Conservation (phyloP, 2,797 vertebrate genomes). For the Mormyrus proboscirostris region DNA sequence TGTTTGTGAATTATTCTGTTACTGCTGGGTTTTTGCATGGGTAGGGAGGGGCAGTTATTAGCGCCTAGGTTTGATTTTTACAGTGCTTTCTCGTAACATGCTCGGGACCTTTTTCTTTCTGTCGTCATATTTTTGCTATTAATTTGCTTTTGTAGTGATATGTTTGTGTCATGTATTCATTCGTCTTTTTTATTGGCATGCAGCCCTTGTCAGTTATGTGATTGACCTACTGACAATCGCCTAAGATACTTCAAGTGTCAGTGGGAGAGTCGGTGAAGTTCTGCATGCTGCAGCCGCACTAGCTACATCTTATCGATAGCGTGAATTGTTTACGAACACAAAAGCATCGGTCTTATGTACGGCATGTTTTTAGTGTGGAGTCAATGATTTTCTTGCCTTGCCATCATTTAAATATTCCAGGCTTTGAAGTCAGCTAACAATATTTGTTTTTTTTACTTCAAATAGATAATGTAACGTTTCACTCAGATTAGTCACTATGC, state of each 20-base stretch:
- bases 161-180: conserved; percentile 10
- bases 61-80: background rate
- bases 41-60: background rate
- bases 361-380: background rate
- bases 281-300: too few relatives aligned
- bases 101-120: background rate
- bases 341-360: background rate
- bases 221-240: background rate
- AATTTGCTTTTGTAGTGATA: background rate
- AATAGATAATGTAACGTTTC: background rate
- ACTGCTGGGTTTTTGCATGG: background rate
- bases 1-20: background rate
- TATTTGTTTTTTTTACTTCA: background rate
- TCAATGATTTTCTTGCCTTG: background rate
- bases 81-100: background rate
- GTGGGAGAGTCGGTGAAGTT: background rate
- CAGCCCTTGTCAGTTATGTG: background rate
- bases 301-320: background rate
- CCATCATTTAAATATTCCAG: background rate
- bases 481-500: background rate
- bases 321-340: background rate
- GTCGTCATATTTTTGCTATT: background rate
- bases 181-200: background rate
- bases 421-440: background rate
- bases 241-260: background rate